Conservation (phyloP, 2,888 invertebrate genomes). For the Micoletzkya japonica region DNA sequence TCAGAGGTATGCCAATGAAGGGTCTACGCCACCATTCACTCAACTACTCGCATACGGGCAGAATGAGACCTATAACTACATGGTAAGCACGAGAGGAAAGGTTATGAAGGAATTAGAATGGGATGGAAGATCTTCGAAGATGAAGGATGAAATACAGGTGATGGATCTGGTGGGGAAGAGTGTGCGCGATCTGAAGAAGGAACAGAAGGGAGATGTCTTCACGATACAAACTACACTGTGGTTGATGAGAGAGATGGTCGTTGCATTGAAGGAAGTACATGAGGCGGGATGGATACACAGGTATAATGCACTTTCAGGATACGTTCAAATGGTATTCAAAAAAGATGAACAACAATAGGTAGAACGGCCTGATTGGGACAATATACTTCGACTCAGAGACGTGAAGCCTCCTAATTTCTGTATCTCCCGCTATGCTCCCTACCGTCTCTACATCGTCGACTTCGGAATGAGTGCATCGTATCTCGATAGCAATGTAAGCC, state of each 20-base stretch:
- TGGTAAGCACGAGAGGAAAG: background rate
- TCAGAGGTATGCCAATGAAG: background rate
- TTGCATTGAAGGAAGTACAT: conserved; percentile 39
- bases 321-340: background rate
- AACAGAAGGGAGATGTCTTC: conserved; percentile 37
- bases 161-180: conserved; percentile 51
- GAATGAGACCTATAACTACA: conserved; percentile 7
- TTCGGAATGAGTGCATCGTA: conserved; percentile 40
- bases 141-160: conserved; percentile 14
- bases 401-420: conserved; percentile 55
- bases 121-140: background rate
- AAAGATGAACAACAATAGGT: background rate
- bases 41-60: conserved; percentile 18
- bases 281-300: conserved; percentile 48
- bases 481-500: conserved; percentile 4
- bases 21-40: conserved; percentile 9
- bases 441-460: conserved; percentile 39
- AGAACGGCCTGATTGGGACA: background rate
- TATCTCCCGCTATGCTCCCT: conserved; percentile 34
- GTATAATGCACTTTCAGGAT: conserved; percentile 5
- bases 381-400: conserved; percentile 29
- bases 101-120: background rate
- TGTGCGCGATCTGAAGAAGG: conserved; percentile 43
- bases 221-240: conserved; percentile 41
- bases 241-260: conserved; percentile 41